A percentile compares a stretch with the other conserved stretches of the same genome.
phyloP scores from a whole-genome alignment of 2,113 vertebrate species.

The Hyperopisus bebe region DNA sequence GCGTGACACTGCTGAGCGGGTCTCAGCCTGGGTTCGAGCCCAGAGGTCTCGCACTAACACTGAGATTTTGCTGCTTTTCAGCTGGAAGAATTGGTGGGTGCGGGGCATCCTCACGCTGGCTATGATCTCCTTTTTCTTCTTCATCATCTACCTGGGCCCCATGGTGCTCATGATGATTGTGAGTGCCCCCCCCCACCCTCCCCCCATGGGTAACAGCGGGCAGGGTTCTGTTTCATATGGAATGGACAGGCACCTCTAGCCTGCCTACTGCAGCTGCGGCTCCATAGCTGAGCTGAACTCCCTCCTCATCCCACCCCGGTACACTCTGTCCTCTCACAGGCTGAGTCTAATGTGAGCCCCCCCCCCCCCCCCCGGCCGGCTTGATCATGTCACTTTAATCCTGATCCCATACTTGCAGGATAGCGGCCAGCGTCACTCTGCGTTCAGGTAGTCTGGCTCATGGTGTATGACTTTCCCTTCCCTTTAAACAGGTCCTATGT shows the following conservation, averaged over 20 bases:
- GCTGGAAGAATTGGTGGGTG: conserved; percentile 99
- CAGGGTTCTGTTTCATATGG: not conserved
- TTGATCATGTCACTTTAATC: not conserved
- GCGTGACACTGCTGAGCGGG: not conserved
- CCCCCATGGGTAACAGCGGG: not conserved
- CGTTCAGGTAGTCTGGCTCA: not conserved
- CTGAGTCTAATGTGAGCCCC: too few species aligned
- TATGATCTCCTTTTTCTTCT: conserved; percentile 97
- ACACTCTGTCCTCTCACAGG: too few species aligned
- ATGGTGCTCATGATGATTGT: conserved; percentile 97
- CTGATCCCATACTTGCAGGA: not conserved
- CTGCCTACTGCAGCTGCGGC: not conserved
- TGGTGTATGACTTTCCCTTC: not conserved
- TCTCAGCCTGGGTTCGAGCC: not conserved
- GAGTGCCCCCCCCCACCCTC: conserved; percentile 46
- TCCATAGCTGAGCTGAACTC: not conserved
- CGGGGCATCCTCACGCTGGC: conserved; percentile 92
- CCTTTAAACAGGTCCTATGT: conserved; percentile 75
- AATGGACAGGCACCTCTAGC: not conserved
- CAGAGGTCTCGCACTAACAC: not conserved
- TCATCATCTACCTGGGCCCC: conserved; percentile 97
- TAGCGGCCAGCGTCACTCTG: not conserved
- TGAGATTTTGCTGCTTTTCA: conserved; percentile 37
- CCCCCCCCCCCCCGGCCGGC: not conserved
- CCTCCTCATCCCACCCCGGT: not conserved